Evolutionary conservation across 2,113 vertebrate genomes (phyloP).

Genomic region (Ivindomyrus marchei): DNA sequence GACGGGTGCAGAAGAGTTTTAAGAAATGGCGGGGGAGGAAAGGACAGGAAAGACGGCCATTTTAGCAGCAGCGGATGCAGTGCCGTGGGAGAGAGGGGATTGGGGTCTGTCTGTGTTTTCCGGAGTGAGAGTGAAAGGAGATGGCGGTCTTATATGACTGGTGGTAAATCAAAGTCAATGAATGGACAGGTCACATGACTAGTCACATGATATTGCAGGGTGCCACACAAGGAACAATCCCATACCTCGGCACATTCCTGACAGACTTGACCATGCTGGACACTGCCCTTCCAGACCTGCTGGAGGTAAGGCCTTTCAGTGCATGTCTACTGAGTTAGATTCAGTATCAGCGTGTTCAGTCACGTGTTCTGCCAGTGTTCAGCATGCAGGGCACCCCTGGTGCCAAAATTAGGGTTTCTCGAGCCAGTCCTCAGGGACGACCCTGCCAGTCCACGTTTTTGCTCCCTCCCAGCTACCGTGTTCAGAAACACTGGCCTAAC

Average conservation of each 20-base stretch:
- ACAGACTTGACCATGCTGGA: slow-evolving; percentile 89
- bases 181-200: not conserved
- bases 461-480: not conserved
- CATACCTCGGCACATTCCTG: slow-evolving; percentile 86
- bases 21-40: not conserved
- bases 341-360: not conserved
- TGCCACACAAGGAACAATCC: slow-evolving; percentile 86
- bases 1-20: not conserved
- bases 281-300: slow-evolving; percentile 77
- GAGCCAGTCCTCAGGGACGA: not conserved
- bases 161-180: not conserved
- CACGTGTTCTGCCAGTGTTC: not conserved
- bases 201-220: slow-evolving; percentile 60
- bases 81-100: not conserved
- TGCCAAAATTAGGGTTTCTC: not conserved
- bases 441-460: not conserved
- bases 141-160: not conserved
- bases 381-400: not conserved
- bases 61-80: not conserved
- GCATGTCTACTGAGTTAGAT: slow-evolving; percentile 35
- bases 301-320: slow-evolving; percentile 61
- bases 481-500: not conserved
- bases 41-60: not conserved
- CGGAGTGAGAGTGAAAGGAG: not conserved
- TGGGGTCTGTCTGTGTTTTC: not conserved